These are phyloP conservation scores for Hyles euphorbiae DNA, from an alignment of 1,140 invertebrate species.

Conservation along the genomic window DNA sequence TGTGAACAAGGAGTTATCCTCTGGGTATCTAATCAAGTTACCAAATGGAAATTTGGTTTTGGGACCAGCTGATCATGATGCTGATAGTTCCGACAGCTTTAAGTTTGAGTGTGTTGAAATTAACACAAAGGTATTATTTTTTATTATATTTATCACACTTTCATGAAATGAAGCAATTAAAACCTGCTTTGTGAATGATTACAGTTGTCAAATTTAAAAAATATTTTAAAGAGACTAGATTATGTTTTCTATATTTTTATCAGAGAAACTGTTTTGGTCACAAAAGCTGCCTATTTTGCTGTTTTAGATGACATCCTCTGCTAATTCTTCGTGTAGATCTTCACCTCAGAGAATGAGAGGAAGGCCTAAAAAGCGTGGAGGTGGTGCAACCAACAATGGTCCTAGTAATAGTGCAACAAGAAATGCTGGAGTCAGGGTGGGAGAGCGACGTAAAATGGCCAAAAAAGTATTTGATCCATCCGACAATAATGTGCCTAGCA, in stretches of 20 bases:
- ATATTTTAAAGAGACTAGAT: too few species aligned
- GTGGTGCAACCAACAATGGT: constrained; percentile 49
- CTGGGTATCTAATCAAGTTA: constrained; percentile 80
- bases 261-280: background rate
- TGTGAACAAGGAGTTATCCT: constrained; percentile 80
- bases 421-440: constrained; percentile 59
- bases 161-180: too few species aligned
- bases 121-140: constrained; percentile 55
- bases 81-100: constrained; percentile 65
- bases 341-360: constrained; percentile 66
- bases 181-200: too few species aligned
- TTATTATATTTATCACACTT: constrained; percentile 3
- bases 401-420: constrained; percentile 52
- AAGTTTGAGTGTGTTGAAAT: constrained; percentile 67
- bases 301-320: constrained; percentile 69
- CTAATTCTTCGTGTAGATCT: constrained; percentile 69
- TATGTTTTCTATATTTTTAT: too few species aligned
- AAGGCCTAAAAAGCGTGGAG: constrained; percentile 55
- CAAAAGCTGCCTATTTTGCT: constrained; percentile 1
- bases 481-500: constrained; percentile 82
- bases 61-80: constrained; percentile 74
- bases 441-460: constrained; percentile 75
- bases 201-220: too few species aligned
- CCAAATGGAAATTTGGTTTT: constrained; percentile 82
- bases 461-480: constrained; percentile 89